These are phyloP conservation scores for Himantopus leucocephalus DNA, from an alignment of 2,113 vertebrate genomes.

Conservation along the genomic window DNA sequence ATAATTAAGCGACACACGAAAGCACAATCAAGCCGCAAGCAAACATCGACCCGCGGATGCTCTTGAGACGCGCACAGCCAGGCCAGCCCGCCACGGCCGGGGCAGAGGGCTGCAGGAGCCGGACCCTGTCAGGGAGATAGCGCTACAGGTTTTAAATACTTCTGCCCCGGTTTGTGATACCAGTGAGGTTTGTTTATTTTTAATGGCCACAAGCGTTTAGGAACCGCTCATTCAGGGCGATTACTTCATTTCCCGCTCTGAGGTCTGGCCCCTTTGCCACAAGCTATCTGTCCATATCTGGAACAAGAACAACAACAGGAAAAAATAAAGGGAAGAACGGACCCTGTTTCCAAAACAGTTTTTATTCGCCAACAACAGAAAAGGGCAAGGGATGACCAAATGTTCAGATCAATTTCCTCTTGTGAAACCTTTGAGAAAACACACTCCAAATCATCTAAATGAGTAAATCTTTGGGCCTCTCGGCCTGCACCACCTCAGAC, in stretches of 20 bases:
- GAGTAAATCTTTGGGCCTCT: constrained; percentile 72
- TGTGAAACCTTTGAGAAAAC: constrained; percentile 74
- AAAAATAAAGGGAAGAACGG: not conserved
- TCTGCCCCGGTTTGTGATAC: not conserved
- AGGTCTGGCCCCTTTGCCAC: not conserved
- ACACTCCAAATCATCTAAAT: constrained; percentile 73
- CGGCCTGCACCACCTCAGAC: constrained; percentile 65
- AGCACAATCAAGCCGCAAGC: not conserved
- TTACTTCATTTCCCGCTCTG: not conserved
- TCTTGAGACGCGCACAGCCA: not conserved
- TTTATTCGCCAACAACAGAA: constrained; percentile 63
- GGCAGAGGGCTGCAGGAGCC: not conserved
- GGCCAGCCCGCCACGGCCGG: not conserved
- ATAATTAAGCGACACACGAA: constrained; percentile 53
- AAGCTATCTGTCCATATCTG: not conserved
- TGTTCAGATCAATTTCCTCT: constrained; percentile 72
- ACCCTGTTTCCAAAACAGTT: constrained; percentile 44
- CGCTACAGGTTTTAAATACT: not conserved
- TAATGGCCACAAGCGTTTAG: not conserved
- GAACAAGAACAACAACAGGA: not conserved
- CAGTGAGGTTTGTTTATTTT: not conserved
- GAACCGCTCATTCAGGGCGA: not conserved
- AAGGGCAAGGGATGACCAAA: constrained; percentile 69
- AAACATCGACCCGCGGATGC: not conserved
- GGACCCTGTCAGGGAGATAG: not conserved